A percentile compares a stretch with the other conserved stretches of the same genome.
These are phyloP conservation scores for Actinostola sp. DNA, from an alignment of 92 coral and sea anemone species.

Conservation along the genomic window DNA sequence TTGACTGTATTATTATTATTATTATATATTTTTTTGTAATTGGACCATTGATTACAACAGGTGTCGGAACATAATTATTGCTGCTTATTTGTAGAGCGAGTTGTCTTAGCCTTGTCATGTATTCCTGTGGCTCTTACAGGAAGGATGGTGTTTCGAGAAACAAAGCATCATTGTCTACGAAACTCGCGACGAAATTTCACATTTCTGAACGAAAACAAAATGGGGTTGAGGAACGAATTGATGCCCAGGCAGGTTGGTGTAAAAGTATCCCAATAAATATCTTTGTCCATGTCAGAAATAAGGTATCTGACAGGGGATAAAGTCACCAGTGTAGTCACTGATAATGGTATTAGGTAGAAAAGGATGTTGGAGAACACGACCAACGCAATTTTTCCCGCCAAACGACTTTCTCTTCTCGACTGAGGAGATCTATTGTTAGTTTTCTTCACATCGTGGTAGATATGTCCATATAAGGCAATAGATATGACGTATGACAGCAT, in stretches of 20 bases:
- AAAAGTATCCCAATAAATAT: conserved; percentile 3
- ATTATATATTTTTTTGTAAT: no score
- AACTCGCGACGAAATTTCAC: conserved; percentile 10
- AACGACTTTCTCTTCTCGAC: conserved; percentile 16
- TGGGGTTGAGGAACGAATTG: conserved; percentile 16
- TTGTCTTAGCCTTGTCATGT: no score
- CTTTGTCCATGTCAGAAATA: background rate
- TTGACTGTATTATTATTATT: no score
- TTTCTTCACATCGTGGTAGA: conserved; percentile 29
- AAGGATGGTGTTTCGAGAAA: no score
- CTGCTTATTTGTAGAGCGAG: no score
- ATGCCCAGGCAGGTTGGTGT: conserved; percentile 4
- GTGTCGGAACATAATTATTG: no score
- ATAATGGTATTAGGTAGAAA: conserved; percentile 35
- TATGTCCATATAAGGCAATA: conserved; percentile 29
- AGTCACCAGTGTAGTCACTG: background rate
- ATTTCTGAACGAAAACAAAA: conserved; percentile 22
- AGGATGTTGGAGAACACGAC: conserved; percentile 39
- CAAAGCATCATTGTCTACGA: no score
- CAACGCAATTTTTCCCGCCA: conserved; percentile 41
- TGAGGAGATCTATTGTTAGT: conserved; percentile 17
- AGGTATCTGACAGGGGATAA: background rate
- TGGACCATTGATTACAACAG: no score
- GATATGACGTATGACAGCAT: conserved; percentile 17
- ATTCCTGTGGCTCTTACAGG: no score